Percentiles rank a stretch among this genome's conserved stretches.
Evolutionary conservation across 2,888 invertebrate genomes (phyloP).

Genomic region (Heliconius sara): DNA sequence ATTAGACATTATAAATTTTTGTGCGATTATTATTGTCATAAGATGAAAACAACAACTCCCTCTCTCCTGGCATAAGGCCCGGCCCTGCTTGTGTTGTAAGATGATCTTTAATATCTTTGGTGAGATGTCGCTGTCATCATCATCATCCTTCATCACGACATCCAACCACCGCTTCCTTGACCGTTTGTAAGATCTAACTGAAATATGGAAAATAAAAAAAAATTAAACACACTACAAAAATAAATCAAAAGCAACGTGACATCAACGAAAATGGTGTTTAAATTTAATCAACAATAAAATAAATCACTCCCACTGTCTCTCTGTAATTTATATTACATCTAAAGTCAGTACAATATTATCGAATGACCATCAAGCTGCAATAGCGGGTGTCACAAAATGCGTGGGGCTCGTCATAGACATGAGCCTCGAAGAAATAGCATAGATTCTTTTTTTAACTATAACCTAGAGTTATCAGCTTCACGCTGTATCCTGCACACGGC

Average conservation of each 20-base stretch:
- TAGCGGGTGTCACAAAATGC: slow-evolving; percentile 38
- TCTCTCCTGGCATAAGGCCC: rapidly evolving
- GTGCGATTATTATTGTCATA: too few species aligned
- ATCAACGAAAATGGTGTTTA: slow-evolving; percentile 26
- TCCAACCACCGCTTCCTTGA: too few species aligned
- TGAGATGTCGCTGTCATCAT: too few species aligned
- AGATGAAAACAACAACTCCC: not conserved
- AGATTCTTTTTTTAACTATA: too few species aligned
- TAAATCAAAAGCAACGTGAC: slow-evolving; percentile 7
- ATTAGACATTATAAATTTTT: not conserved
- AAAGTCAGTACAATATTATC: slow-evolving; percentile 37
- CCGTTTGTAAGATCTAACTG: too few species aligned
- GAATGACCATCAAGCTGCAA: slow-evolving; percentile 42
- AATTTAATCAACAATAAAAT: slow-evolving; percentile 41
- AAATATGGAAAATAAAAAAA: too few species aligned
- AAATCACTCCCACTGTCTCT: slow-evolving; percentile 40
- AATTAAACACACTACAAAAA: not conserved
- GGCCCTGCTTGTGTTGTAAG: not conserved
- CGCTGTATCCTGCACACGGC: too few species aligned
- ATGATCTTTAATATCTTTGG: not conserved
- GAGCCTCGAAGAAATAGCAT: not conserved
- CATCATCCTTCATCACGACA: not conserved
- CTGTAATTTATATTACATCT: slow-evolving; percentile 31
- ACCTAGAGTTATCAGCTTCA: too few species aligned
- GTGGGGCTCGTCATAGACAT: slow-evolving; percentile 36